These are phyloP conservation scores for Anticlea derivata DNA, from an alignment of 2,888 invertebrate genomes.

Conservation along the genomic window DNA sequence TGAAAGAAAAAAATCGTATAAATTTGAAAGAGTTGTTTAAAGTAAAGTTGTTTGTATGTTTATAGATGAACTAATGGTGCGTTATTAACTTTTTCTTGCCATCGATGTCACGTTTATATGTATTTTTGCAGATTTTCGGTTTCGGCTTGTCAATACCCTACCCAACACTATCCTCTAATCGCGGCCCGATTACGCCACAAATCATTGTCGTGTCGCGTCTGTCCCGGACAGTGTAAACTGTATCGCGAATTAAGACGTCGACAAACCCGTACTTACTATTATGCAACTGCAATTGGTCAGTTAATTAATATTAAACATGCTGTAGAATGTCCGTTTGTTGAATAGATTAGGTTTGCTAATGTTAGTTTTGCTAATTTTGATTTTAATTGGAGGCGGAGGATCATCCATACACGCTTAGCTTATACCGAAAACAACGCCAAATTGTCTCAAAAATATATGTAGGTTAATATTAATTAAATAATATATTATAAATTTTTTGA, in stretches of 20 bases:
- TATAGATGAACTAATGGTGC: no score
- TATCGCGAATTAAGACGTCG: conserved; percentile 48
- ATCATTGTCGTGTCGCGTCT: conserved; percentile 35
- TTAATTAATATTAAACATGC: conserved; percentile 46
- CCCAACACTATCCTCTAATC: conserved; percentile 9
- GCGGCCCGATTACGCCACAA: conserved; percentile 16
- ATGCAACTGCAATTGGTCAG: conserved; percentile 41
- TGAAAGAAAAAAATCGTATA: no score
- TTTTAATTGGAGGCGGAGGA: conserved; percentile 3
- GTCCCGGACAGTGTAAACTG: conserved; percentile 46
- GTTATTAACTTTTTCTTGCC: no score
- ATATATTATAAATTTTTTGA: no score
- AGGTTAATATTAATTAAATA: no score
- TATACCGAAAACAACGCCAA: no score
- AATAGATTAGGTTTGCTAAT: conserved; percentile 28
- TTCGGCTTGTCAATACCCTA: background rate
- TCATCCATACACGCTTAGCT: no score
- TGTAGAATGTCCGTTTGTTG: conserved; percentile 26
- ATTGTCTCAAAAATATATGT: no score
- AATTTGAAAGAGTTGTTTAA: no score
- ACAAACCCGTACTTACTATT: conserved; percentile 23
- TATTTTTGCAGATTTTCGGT: no score
- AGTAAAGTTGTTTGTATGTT: no score
- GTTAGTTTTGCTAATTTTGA: conserved; percentile 2
- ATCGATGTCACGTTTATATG: no score